Evolutionary conservation across 2,113 vertebrate genomes (phyloP).

Genomic region (Triplophysa tibetana): DNA sequence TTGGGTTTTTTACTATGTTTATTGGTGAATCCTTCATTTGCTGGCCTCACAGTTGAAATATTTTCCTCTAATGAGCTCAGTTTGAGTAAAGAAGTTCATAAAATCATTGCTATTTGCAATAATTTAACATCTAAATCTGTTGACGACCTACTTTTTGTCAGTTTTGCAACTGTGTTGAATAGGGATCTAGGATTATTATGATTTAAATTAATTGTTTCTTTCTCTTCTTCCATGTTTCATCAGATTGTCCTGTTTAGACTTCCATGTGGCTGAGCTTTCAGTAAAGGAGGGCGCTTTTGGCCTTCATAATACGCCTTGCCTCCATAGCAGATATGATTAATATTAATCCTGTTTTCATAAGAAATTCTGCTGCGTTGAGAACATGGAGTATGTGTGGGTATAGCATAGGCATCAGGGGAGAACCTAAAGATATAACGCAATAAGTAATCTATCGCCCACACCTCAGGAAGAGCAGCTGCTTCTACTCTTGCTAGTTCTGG

Average conservation of each 20-base stretch:
- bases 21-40: too few species aligned
- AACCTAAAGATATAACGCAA: constrained; percentile 6
- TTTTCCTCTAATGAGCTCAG: too few species aligned
- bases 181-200: background rate
- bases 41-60: too few species aligned
- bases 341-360: constrained; percentile 57
- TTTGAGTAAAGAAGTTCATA: too few species aligned
- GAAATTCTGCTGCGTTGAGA: constrained; percentile 48
- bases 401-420: background rate
- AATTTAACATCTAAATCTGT: too few species aligned
- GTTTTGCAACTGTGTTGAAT: background rate
- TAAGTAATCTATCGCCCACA: constrained; percentile 20
- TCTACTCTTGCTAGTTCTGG: background rate
- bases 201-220: too few species aligned
- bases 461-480: background rate
- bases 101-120: too few species aligned
- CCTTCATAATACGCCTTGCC: constrained; percentile 51
- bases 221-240: constrained; percentile 1
- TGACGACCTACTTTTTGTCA: too few species aligned
- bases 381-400: constrained; percentile 1
- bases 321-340: constrained; percentile 57
- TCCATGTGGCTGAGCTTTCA: constrained; percentile 10
- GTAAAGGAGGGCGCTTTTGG: constrained; percentile 45
- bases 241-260: constrained; percentile 11
- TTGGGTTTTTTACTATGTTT: too few species aligned